These are phyloP conservation scores for Lepidostoma basale DNA, from an alignment of 1,140 invertebrate species.

Conservation along the genomic window DNA sequence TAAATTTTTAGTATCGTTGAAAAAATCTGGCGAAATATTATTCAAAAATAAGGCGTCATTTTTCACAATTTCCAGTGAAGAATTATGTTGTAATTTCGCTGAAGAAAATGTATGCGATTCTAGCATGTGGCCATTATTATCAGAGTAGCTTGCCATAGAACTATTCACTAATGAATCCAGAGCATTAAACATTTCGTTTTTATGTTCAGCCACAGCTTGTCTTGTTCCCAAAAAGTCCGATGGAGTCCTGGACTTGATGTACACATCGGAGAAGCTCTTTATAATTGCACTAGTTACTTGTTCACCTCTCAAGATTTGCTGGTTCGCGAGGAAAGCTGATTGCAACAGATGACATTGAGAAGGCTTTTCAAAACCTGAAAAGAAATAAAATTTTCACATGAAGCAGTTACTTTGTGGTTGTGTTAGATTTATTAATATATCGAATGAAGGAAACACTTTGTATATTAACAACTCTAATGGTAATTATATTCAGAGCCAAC, in stretches of 20 bases:
- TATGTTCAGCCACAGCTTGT: constrained; percentile 55
- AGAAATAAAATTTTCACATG: constrained; percentile 31
- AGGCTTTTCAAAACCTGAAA: constrained; percentile 61
- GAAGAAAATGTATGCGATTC: constrained; percentile 37
- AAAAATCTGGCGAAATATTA: constrained; percentile 2
- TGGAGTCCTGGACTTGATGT: constrained; percentile 67
- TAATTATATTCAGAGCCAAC: too few relatives aligned
- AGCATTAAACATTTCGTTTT: constrained; percentile 55
- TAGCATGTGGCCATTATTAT: not conserved
- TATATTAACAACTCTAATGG: too few relatives aligned
- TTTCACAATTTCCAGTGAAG: constrained; percentile 49
- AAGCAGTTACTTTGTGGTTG: too few relatives aligned
- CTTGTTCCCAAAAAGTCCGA: constrained; percentile 58
- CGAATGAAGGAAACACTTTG: too few relatives aligned
- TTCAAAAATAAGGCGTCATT: constrained; percentile 49
- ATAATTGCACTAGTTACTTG: constrained; percentile 59
- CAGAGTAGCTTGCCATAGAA: constrained; percentile 39
- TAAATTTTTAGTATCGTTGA: not conserved
- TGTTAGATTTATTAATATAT: too few relatives aligned
- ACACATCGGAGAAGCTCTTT: constrained; percentile 70
- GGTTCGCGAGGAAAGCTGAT: constrained; percentile 65
- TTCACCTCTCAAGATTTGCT: constrained; percentile 68
- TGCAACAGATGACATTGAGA: constrained; percentile 68
- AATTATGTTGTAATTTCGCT: constrained; percentile 47
- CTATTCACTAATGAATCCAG: constrained; percentile 45